Evolutionary conservation across 2,888 invertebrate genomes (phyloP).

Genomic region (Rhagonycha fulva): DNA sequence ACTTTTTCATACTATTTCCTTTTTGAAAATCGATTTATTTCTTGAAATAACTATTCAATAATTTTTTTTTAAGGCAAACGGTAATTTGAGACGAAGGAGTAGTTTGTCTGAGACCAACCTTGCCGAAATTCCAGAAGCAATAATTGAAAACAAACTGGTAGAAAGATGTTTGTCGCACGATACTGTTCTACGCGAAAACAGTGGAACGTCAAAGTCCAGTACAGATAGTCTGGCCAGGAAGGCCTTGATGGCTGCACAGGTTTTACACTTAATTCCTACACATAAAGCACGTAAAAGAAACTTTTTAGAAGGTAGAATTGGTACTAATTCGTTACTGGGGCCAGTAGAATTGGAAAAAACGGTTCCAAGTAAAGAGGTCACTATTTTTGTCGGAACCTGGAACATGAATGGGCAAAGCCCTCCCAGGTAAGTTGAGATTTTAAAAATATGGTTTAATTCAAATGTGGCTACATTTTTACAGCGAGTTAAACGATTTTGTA

Average conservation of each 20-base stretch:
- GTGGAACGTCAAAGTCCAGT: slow-evolving; percentile 42
- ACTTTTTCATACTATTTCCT: no score
- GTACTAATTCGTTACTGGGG: slow-evolving; percentile 81
- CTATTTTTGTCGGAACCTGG: slow-evolving; percentile 92
- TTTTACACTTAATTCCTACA: slow-evolving; percentile 80
- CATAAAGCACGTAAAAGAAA: slow-evolving; percentile 82
- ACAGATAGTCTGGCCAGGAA: slow-evolving; percentile 75
- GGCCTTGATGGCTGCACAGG: slow-evolving; percentile 78
- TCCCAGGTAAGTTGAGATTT: slow-evolving; percentile 65
- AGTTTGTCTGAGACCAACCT: slow-evolving; percentile 51
- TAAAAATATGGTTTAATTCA: neutral
- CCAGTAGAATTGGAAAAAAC: slow-evolving; percentile 83
- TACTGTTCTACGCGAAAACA: slow-evolving; percentile 48
- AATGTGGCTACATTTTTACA: slow-evolving; percentile 46
- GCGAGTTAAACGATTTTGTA: slow-evolving; percentile 87
- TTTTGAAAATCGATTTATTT: no score
- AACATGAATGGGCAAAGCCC: slow-evolving; percentile 94
- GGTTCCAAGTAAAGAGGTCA: slow-evolving; percentile 82
- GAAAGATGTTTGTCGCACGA: slow-evolving; percentile 53
- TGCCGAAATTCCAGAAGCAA: slow-evolving; percentile 22
- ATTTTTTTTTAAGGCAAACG: slow-evolving; percentile 23
- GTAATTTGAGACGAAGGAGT: slow-evolving; percentile 44
- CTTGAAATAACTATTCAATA: no score
- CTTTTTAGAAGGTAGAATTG: slow-evolving; percentile 78
- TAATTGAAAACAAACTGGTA: slow-evolving; percentile 38